Conservation (phyloP, 2,888 invertebrate genomes). For the Disparrhopalites patrizii region DNA sequence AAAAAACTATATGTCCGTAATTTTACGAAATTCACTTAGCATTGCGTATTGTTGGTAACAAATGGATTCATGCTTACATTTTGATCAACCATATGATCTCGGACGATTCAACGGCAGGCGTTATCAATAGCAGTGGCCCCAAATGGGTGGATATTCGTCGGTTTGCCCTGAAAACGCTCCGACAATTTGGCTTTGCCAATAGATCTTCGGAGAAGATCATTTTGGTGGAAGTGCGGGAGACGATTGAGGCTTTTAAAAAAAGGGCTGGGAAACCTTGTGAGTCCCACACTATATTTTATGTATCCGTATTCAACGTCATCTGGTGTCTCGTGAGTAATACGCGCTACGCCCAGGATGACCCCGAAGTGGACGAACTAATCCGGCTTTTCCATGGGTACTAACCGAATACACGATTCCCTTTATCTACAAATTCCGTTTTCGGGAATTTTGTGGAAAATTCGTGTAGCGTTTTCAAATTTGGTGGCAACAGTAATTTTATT, state of each 20-base stretch:
- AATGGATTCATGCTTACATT: too few species aligned
- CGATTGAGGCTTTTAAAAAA: background rate
- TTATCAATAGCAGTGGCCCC: background rate
- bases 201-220: background rate
- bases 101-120: background rate
- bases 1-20: too few species aligned
- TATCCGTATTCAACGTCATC: background rate
- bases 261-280: background rate
- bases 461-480: too few species aligned
- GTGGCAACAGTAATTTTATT: too few species aligned
- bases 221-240: background rate
- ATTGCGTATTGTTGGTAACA: too few species aligned
- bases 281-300: background rate
- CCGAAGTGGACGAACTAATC: background rate
- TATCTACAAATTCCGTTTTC: too few species aligned
- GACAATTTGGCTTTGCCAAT: background rate
- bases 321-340: background rate
- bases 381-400: background rate
- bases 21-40: too few species aligned
- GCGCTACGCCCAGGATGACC: background rate
- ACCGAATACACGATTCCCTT: too few species aligned
- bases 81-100: too few species aligned
- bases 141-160: slow-evolving; percentile 10
- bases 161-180: background rate
- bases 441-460: too few species aligned